These are phyloP conservation scores for Parelbella ahira DNA, from an alignment of 2,888 invertebrate genomes.

Conservation along the genomic window DNA sequence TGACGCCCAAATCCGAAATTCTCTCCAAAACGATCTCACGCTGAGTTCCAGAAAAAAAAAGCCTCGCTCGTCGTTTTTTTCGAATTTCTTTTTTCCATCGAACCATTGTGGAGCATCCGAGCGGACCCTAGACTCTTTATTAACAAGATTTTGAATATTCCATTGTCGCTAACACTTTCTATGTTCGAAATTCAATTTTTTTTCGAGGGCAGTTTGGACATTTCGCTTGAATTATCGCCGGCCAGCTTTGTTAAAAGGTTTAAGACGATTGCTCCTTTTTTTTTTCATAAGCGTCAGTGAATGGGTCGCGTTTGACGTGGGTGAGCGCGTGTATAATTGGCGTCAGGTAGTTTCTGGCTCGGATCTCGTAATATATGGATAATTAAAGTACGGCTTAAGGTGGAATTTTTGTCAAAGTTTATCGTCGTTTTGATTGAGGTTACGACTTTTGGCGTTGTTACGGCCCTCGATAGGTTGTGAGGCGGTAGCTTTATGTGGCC, in stretches of 20 bases:
- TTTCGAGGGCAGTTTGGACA: constrained; percentile 70
- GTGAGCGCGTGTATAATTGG: constrained; percentile 79
- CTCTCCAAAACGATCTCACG: constrained; percentile 76
- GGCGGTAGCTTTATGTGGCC: constrained; percentile 73
- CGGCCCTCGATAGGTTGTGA: constrained; percentile 52
- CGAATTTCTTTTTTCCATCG: constrained; percentile 52
- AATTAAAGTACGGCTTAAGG: constrained; percentile 78
- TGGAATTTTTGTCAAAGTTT: constrained; percentile 80
- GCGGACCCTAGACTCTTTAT: constrained; percentile 61
- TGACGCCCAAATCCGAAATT: constrained; percentile 75
- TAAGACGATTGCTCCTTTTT: constrained; percentile 63
- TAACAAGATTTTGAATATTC: constrained; percentile 79
- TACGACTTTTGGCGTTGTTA: constrained; percentile 56
- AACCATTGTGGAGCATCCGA: constrained; percentile 45
- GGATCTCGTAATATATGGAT: constrained; percentile 76
- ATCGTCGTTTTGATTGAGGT: constrained; percentile 78
- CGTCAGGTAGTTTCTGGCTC: constrained; percentile 72
- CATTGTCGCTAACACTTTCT: constrained; percentile 80
- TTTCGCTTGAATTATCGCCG: constrained; percentile 79
- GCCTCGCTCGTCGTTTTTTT: constrained; percentile 40
- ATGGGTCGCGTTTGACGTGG: constrained; percentile 71
- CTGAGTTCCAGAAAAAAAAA: constrained; percentile 61
- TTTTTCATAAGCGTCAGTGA: constrained; percentile 68
- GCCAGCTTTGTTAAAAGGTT: constrained; percentile 77
- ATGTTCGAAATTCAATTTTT: constrained; percentile 67